Conservation (phyloP, 2,888 invertebrate species). For the Anthophora plumipes region DNA sequence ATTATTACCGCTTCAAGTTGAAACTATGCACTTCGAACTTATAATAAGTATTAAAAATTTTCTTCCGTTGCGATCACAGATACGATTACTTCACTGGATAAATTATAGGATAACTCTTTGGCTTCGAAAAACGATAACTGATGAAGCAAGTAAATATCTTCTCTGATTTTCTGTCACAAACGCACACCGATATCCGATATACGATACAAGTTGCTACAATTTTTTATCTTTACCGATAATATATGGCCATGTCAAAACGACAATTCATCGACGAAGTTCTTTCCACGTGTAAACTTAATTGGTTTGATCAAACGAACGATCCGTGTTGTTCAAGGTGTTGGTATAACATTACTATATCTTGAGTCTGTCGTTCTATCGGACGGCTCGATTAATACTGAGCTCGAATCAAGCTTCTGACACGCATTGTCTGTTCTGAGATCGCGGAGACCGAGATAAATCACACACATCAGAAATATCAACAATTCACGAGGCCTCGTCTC, state of each 20-base stretch:
- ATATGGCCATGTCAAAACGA: not conserved
- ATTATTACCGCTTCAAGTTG: not conserved
- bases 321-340: not conserved
- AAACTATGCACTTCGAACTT: not conserved
- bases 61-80: not conserved
- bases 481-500: not conserved
- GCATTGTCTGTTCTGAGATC: conserved; percentile 38
- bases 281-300: conserved; percentile 19
- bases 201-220: not conserved
- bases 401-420: conserved; percentile 34
- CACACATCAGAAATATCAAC: conserved; percentile 13
- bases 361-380: conserved; percentile 57
- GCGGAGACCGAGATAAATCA: conserved; percentile 32
- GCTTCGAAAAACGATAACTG: not conserved
- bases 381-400: conserved; percentile 69
- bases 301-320: conserved; percentile 11
- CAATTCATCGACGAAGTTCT: conserved; percentile 4
- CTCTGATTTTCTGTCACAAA: not conserved
- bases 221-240: conserved; percentile 22
- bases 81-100: not conserved
- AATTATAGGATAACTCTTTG: conserved; percentile 15
- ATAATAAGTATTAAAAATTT: not conserved
- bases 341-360: conserved; percentile 44
- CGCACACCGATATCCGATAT: not conserved
- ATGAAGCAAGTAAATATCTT: not conserved